Base-by-base conservation (phyloP, 1,140 invertebrate genomes). In the Macrobrachium rosenbergii region DNA sequence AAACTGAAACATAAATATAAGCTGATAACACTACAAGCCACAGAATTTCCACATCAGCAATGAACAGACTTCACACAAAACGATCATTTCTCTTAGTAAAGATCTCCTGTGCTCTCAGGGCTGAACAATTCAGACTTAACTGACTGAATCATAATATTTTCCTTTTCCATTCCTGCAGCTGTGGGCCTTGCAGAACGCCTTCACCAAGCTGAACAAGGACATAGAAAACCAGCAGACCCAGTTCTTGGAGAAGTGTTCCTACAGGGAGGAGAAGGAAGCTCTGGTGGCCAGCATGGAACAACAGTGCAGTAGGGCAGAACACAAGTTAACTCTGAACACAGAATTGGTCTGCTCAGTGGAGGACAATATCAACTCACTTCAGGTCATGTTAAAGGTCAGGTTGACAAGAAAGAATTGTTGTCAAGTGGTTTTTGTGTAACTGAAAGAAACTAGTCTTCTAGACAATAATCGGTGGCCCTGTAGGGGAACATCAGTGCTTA, bases 311-410 rank as follows among this genome's bases (percentile, higher is more conserved):
- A 82, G 75, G 37, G 72, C 80, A 14, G 73, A 82, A 19, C 80
- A 88, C 16, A 88, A 88, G 37, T 58, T 82, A 0, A 62, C 69
- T 37, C 59, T 88, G 12, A 83, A 88, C 37, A 78, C 86, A 37
- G 86, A 88, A 43, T 75, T 88, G 19, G 69, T 88, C 17, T 67
- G 82, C n/a, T 88, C 86, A 59, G 62, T 76, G 28, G 79, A 88
- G 58, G 86, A 88, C 2, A 67, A 73, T n/a, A 21, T 88, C 10
- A 69, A 88, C 62, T 82, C 86, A 16, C n/a, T 88, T 43, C 69
- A 88, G 73, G 60, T 75, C 17, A 76, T 88, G 37, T 7, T 88
- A 37, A 88, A 88, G 80, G 86, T 88, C 12, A 17, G 79, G 52
- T 16, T 19, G 7, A 11, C 28, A 11, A 45, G 77, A 6, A 76